Evolutionary conservation across 2,888 invertebrate species (phyloP), one percentile per base, ranked within the genome.

Genomic region (Tachina grossa): DNA sequence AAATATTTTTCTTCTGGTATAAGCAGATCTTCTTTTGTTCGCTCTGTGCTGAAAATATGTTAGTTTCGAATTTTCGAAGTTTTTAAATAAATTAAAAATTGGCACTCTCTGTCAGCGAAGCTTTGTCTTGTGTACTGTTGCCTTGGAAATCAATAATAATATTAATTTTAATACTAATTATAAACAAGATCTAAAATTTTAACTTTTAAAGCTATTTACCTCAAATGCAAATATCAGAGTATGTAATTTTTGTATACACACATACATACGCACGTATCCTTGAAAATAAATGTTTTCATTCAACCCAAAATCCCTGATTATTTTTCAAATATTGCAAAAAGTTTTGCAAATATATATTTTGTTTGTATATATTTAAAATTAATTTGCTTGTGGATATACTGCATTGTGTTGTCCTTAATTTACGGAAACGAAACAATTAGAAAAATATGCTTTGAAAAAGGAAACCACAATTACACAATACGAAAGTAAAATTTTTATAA

Each of bases 391-490:
- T 51, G 13, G 9, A 69, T 53, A 59, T 31, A 55, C 47, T 65
- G 72, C 49, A 80, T 19, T 55, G 55, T 65, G 55, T 41, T 72
- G 65, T 41, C 31, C 65, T 80, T 9, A 65, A 80, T 71, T 72
- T 65, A 13, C 31, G 6, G 31, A 45, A 5, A 68, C 55, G 47
- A 66, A 51, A 31, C 31, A 31, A 31, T 31, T 8, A 47, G 6
- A 47, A 16, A 61, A 16, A 59, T 5, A 31, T 31, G 31, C 31
- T n/a, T 16, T 51, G 2, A 31, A 11, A 43, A 31, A 69, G 31
- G 22, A 39, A 63, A 63, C 82, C 69, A 49, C 76, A 82, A 82
- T 76, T 76, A 61, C 5, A 69, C 75, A 63, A 71, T 45, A 39
- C n/a, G 53, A 31, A 78, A 61, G 41, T 11, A 22, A n/a, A 51